These are phyloP conservation scores for Drosophila merina DNA, from an alignment of 2,888 invertebrate species.

Conservation along the genomic window DNA sequence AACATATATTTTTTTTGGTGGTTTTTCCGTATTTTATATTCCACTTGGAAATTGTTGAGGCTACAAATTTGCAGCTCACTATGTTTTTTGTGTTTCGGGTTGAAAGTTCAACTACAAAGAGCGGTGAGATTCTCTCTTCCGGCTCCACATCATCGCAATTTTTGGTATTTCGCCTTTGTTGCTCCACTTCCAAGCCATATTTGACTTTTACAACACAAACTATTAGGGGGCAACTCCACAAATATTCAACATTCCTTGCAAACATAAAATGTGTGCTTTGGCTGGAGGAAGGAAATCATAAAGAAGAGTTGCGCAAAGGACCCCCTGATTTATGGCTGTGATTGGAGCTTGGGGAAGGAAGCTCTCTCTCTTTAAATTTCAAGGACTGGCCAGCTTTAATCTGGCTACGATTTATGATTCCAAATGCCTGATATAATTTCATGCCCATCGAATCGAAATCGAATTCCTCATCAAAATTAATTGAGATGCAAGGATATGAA, in stretches of 20 bases:
- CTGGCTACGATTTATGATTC: conserved; percentile 2
- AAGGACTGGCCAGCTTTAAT: not conserved
- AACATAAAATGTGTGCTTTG: conserved; percentile 26
- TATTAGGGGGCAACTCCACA: conserved; percentile 32
- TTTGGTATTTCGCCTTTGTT: conserved; percentile 50
- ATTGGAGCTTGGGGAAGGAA: conserved; percentile 16
- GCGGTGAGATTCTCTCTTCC: conserved; percentile 12
- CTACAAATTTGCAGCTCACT: conserved; percentile 49
- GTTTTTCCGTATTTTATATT: conserved; percentile 11
- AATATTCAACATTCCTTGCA: conserved; percentile 27
- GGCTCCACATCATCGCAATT: conserved; percentile 30
- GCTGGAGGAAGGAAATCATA: conserved; percentile 9
- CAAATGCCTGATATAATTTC: conserved; percentile 10
- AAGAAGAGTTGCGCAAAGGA: conserved; percentile 3
- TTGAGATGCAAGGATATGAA: conserved; percentile 6
- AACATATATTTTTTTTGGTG: conserved; percentile 38
- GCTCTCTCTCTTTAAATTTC: not conserved
- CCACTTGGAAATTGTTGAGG: conserved; percentile 27
- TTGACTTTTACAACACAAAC: conserved; percentile 57
- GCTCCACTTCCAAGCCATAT: conserved; percentile 19
- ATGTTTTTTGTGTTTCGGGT: conserved; percentile 13
- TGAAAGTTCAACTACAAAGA: conserved; percentile 37
- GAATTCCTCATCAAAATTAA: conserved; percentile 24
- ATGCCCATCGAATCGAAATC: conserved; percentile 18
- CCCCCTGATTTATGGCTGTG: conserved; percentile 26